Evolutionary conservation across 2,113 vertebrate genomes (phyloP), one percentile per base, ranked within the genome.

Genomic region (Ivindomyrus marchei): DNA sequence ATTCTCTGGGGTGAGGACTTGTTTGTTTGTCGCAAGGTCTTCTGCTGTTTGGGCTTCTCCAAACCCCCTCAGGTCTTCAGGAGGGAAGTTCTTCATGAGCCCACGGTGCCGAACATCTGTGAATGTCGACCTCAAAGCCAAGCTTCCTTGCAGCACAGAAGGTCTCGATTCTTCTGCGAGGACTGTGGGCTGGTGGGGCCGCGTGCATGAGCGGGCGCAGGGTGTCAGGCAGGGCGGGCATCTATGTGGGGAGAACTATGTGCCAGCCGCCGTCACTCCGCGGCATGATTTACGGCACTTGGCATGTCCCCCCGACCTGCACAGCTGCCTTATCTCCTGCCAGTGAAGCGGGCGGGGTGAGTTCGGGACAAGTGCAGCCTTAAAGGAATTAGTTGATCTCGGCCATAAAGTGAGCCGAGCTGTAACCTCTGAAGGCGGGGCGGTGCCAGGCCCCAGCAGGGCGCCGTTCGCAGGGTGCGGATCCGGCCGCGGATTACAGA

Each of bases 301-400:
- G 62, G 89, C 62, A 53, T 9, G 56, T 42, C 46, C 27, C 27
- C 84, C 27, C 5, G 46, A 31, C 56, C 58, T n/a, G 36, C 19
- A 39, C 85, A 88, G 89, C 85, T 88, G 89, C 89, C 85, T 90
- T 87, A 87, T 90, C 85, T 70, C 53, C 85, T 88, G 89, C 89
- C 89, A 90, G 89, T 74, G 56, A 11, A 11, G 27, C 1, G 89
- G 47, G 46, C 45, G 89, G 66, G 85, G 84, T 88, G 85, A 88
- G 62, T 50, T 74, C n/a, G 36, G 89, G 89, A 70, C 84, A 86
- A 88, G 85, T 42, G 62, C 85, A 52, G 39, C 85, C 47, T 86
- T 62, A 74, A 50, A 87, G 45, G 56, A 87, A 86, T 90, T 42
- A 87, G 85, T 21, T 49, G 36, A 86, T 87, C 83, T 87, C n/a